phyloP scores from a whole-genome alignment of 2,888 invertebrate species.

The Aelia acuminata region DNA sequence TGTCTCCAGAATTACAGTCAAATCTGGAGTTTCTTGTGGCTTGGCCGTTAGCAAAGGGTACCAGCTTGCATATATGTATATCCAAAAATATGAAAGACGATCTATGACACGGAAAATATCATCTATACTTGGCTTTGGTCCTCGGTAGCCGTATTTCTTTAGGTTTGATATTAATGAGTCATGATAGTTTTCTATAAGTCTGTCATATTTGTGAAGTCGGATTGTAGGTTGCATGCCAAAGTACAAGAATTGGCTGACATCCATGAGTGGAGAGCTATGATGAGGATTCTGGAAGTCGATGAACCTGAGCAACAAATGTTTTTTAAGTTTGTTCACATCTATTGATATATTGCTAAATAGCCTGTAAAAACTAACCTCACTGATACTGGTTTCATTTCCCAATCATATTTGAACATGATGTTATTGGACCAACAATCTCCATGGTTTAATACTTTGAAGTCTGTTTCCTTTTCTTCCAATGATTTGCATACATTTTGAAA shows the following conservation, averaged over 20 bases:
- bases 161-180: not conserved
- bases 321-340: not conserved
- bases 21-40: not conserved
- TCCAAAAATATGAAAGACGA: not conserved
- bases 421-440: slow-evolving; percentile 1
- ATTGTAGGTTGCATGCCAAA: not conserved
- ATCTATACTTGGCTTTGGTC: not conserved
- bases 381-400: not conserved
- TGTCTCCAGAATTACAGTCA: not conserved
- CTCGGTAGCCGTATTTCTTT: not conserved
- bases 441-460: slow-evolving; percentile 4
- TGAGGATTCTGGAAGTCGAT: not conserved
- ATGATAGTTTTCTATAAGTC: not conserved
- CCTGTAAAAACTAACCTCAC: not conserved
- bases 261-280: not conserved
- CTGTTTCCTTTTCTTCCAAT: not conserved
- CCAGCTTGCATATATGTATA: not conserved
- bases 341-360: not conserved
- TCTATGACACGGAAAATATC: not conserved
- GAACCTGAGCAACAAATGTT: not conserved
- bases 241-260: not conserved
- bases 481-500: not conserved
- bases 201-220: not conserved
- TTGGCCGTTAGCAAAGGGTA: not conserved
- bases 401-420: not conserved